Conservation (phyloP, 2,113 vertebrate genomes). For the Thamnophis sirtalis region DNA sequence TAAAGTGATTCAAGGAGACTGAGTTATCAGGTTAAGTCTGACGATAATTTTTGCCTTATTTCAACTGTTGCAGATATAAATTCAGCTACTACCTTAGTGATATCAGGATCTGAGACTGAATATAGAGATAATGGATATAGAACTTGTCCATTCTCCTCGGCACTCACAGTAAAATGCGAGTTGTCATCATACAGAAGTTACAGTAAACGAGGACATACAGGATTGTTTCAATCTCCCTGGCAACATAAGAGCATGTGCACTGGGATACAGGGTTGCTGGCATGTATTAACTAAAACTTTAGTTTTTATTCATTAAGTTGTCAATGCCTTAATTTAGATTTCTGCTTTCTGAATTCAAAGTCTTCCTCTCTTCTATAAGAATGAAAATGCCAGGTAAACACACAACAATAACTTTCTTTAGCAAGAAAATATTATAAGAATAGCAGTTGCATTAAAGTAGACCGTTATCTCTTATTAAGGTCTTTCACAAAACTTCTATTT, state of each 20-base stretch:
- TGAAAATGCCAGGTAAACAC: neutral
- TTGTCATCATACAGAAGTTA: neutral
- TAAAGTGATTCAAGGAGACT: neutral
- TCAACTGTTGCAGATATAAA: neutral
- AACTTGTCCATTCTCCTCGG: neutral
- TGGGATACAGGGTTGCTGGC: neutral
- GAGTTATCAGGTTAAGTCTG: neutral
- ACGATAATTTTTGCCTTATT: neutral
- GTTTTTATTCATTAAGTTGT: neutral
- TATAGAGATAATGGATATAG: neutral
- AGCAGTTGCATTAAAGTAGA: neutral
- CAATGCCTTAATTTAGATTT: neutral
- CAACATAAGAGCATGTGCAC: neutral
- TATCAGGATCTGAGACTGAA: neutral
- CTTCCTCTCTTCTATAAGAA: conserved; percentile 1
- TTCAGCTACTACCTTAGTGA: neutral
- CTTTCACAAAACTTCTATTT: neutral
- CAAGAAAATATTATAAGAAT: neutral
- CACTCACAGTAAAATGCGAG: neutral
- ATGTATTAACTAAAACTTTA: neutral
- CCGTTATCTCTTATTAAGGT: neutral
- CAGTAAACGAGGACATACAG: neutral
- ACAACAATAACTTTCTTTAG: neutral
- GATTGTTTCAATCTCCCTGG: neutral
- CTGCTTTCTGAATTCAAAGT: neutral